These are phyloP conservation scores for Protobothrops mucrosquamatus DNA, from an alignment of 2,113 vertebrate species.

Conservation along the genomic window DNA sequence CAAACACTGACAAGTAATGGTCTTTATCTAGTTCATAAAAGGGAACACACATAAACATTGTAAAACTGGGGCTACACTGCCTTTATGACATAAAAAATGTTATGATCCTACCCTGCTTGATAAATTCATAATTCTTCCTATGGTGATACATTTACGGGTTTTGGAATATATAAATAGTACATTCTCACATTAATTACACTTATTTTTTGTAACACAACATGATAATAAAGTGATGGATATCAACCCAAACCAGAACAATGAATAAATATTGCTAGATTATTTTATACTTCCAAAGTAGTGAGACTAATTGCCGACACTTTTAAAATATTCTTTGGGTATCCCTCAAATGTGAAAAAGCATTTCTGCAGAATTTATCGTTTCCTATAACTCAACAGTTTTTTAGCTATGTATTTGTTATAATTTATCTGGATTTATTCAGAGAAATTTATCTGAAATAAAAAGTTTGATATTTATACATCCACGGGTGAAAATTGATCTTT, in stretches of 20 bases:
- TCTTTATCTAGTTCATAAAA: neutral
- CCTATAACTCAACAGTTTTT: neutral
- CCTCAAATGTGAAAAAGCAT: neutral
- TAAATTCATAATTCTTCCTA: neutral
- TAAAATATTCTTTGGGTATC: neutral
- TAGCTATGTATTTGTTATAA: neutral
- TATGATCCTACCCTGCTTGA: neutral
- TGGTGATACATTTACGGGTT: neutral
- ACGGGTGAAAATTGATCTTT: neutral
- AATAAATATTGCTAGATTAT: neutral
- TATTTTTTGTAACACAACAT: neutral
- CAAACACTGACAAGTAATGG: neutral
- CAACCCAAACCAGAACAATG: neutral
- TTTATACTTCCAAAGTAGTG: neutral
- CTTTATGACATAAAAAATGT: neutral
- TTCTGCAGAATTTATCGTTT: neutral
- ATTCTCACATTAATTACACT: neutral
- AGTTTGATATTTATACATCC: neutral
- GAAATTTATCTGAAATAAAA: no score
- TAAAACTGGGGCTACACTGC: neutral
- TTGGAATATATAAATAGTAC: neutral
- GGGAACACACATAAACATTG: neutral
- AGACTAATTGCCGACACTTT: neutral
- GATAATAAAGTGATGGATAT: neutral
- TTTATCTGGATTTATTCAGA: neutral